Evolutionary conservation across 2,797 vertebrate species (phyloP).

Genomic region (Chiroxiphia lanceolata): DNA sequence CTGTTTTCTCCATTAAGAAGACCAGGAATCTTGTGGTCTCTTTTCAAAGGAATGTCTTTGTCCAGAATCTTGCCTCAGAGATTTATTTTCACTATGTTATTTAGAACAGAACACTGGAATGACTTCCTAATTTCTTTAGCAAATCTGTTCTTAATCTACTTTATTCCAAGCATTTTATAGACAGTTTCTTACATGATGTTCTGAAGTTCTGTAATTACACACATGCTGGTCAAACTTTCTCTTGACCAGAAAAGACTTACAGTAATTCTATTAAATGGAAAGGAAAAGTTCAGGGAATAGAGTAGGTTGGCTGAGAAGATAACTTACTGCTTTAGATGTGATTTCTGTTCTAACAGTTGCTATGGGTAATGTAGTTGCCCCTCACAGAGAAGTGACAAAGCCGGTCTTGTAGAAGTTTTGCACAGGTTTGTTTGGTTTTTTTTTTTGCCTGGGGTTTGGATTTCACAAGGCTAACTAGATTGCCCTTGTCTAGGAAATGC

Average conservation of each 20-base stretch:
- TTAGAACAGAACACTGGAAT: constrained; percentile 49
- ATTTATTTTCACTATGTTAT: constrained; percentile 46
- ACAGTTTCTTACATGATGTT: constrained; percentile 16
- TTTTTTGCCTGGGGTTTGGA: constrained; percentile 24
- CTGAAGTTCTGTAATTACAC: constrained; percentile 27
- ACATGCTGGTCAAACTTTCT: constrained; percentile 30
- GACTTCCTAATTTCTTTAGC: constrained; percentile 54
- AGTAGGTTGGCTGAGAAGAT: neutral
- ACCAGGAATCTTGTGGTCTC: constrained; percentile 56
- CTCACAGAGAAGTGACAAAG: neutral
- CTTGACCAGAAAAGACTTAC: neutral
- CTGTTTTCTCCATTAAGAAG: constrained; percentile 52
- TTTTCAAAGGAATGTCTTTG: constrained; percentile 56
- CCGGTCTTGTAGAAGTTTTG: neutral
- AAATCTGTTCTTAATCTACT: constrained; percentile 56
- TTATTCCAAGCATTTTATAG: constrained; percentile 43
- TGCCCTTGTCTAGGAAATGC: constrained; percentile 28
- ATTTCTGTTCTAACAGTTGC: neutral
- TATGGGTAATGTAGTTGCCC: neutral
- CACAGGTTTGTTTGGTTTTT: neutral
- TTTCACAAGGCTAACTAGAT: constrained; percentile 53
- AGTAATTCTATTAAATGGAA: neutral
- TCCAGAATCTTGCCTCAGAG: constrained; percentile 48
- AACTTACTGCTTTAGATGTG: neutral
- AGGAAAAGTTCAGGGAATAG: neutral